Evolutionary conservation across 2,888 invertebrate species (phyloP), one percentile per base, ranked within the genome.

Genomic region (Melanostoma mellinum): DNA sequence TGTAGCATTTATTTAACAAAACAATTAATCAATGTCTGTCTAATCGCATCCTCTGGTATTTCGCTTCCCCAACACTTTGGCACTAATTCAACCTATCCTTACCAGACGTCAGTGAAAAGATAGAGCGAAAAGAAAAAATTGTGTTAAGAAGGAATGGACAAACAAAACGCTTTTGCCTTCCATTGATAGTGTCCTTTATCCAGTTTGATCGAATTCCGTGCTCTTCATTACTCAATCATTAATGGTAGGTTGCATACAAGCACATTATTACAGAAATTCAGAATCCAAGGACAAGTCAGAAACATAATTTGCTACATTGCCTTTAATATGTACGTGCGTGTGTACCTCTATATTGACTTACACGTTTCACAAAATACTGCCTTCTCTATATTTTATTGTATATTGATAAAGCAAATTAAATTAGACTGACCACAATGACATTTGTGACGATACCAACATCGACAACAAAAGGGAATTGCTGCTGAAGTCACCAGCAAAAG

Each of bases 221-320:
- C 73, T 63, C 58, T 50, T 65, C 78, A 69, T 82, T 78, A 78
- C 69, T 82, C 73, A 78, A 82, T 82, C 82, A 74, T 78, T 78
- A 74, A 68, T 65, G 82, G 73, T 69, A 58, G 73, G 73, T 33
- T 69, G 69, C 69, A 78, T 74, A 33, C 65, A 32, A 10, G 20
- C 67, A 72, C 55, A 65, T 42, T 56, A 35, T 38, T 36, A 6
- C 6, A 50, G n/a, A 33, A 46, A 36, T 50, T 10, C 44, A 30
- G 6, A 33, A 30, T 20, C 32, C 52, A 44, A 69, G 63, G 46
- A 65, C 46, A 46, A 44, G 55, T 20, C 76, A 56, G 50, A 48
- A 50, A 50, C 50, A 63, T 63, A 50, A 63, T 63, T 63, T 20
- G 56, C 56, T 56, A 56, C 58, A 67, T 63, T 60, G 58, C 58